Percentiles rank a stretch among this genome's conserved stretches.
Conservation (phyloP, 2,888 invertebrate genomes). For the Clusia tigrina region DNA sequence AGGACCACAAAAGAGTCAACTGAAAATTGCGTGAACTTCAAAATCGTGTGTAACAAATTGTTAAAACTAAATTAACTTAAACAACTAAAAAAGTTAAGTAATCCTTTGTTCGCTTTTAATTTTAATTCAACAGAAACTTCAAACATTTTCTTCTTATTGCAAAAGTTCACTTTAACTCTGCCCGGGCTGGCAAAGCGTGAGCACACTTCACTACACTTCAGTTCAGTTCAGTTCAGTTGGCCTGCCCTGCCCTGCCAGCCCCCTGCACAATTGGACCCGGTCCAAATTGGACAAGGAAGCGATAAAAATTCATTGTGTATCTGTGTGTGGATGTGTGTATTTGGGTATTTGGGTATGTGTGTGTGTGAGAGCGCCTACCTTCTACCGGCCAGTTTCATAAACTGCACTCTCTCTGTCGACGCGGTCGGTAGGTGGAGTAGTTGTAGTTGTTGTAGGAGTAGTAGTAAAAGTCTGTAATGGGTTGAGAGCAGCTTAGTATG, state of each 20-base stretch:
- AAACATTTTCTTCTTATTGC: conserved; percentile 13
- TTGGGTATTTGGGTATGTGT: background rate
- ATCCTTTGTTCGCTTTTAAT: background rate
- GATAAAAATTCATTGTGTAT: background rate
- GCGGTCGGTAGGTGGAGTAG: conserved; percentile 2
- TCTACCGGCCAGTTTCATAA: background rate
- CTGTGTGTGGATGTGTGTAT: background rate
- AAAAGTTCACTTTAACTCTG: too few relatives aligned
- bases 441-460: conserved; percentile 25
- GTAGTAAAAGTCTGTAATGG: too few relatives aligned
- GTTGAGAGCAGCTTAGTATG: conserved; percentile 71
- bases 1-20: conserved; percentile 3
- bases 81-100: conserved; percentile 7
- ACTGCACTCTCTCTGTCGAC: background rate
- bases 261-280: background rate
- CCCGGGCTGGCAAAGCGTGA: too few relatives aligned
- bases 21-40: conserved; percentile 13
- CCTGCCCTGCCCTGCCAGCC: background rate
- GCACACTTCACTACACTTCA: too few relatives aligned
- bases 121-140: conserved; percentile 7
- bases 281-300: background rate
- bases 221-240: too few relatives aligned
- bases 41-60: conserved; percentile 19
- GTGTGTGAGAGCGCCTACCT: background rate
- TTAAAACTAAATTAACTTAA: background rate